phyloP scores from a whole-genome alignment of 2,797 vertebrate species.

The Moxostoma hubbsi region DNA sequence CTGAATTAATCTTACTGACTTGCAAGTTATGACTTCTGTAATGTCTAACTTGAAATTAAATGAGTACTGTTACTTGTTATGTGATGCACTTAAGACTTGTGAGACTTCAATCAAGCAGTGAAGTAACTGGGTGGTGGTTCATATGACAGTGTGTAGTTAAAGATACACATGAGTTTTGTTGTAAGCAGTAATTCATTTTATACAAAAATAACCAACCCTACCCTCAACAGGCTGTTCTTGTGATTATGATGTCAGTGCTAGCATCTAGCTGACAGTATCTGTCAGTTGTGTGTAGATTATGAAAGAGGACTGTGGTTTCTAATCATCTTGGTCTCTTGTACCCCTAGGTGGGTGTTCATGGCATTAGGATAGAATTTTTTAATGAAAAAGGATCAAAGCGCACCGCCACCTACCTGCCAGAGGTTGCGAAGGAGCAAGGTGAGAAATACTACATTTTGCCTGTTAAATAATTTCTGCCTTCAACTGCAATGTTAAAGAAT shows the following conservation, averaged over 20 bases:
- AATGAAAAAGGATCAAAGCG: conserved; percentile 99
- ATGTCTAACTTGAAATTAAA: too few species aligned
- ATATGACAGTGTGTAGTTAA: too few species aligned
- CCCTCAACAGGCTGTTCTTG: not conserved
- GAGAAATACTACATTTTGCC: conserved; percentile 55
- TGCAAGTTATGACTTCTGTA: too few species aligned
- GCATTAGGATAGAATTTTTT: conserved; percentile 99
- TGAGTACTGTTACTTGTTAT: too few species aligned
- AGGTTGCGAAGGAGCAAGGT: conserved; percentile 99
- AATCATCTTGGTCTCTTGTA: not conserved
- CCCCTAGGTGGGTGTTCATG: conserved; percentile 96
- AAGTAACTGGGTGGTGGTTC: too few species aligned
- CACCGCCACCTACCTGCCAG: conserved; percentile 99
- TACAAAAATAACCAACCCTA: too few species aligned
- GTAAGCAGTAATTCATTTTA: too few species aligned
- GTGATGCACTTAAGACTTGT: too few species aligned
- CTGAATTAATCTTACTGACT: too few species aligned
- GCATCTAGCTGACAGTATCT: not conserved
- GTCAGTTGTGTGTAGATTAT: not conserved
- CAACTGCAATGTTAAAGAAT: not conserved
- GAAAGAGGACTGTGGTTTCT: not conserved
- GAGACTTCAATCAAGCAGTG: too few species aligned
- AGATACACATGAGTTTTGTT: too few species aligned
- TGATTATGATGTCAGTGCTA: not conserved
- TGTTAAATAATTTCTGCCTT: not conserved